A percentile compares a stretch with the other conserved stretches of the same genome.
These are phyloP conservation scores for Equus quagga DNA, from an alignment of 2,113 vertebrate genomes.

Conservation along the genomic window DNA sequence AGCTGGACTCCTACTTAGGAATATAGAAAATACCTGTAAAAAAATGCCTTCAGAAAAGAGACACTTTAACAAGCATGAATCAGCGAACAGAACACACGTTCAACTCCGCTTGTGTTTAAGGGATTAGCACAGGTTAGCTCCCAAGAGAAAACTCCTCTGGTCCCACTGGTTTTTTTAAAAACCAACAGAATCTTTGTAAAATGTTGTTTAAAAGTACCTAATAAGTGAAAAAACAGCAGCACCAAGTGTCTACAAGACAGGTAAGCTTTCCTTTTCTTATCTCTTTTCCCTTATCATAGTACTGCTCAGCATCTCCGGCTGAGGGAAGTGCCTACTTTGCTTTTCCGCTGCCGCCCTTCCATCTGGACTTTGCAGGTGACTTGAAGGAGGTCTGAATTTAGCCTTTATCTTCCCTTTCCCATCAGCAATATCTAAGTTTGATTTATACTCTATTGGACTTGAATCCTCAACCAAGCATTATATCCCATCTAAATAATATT, in stretches of 20 bases:
- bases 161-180: background rate
- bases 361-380: background rate
- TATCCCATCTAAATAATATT: background rate
- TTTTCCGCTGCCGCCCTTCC: accelerated
- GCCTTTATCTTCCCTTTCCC: background rate
- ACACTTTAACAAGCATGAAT: background rate
- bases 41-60: background rate
- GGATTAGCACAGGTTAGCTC: background rate
- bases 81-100: background rate
- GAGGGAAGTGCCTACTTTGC: background rate
- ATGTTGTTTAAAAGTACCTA: background rate
- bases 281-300: accelerated
- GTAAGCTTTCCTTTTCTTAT: background rate
- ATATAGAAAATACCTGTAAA: background rate
- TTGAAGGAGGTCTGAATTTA: background rate
- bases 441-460: background rate
- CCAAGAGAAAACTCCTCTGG: background rate
- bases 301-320: accelerated
- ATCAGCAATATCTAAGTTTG: background rate
- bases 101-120: accelerated
- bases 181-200: background rate
- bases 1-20: background rate
- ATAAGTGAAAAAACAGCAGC: no score
- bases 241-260: background rate
- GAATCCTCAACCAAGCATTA: background rate